These are phyloP conservation scores for Pegoplata infirma DNA, from an alignment of 2,888 invertebrate genomes.

Conservation along the genomic window DNA sequence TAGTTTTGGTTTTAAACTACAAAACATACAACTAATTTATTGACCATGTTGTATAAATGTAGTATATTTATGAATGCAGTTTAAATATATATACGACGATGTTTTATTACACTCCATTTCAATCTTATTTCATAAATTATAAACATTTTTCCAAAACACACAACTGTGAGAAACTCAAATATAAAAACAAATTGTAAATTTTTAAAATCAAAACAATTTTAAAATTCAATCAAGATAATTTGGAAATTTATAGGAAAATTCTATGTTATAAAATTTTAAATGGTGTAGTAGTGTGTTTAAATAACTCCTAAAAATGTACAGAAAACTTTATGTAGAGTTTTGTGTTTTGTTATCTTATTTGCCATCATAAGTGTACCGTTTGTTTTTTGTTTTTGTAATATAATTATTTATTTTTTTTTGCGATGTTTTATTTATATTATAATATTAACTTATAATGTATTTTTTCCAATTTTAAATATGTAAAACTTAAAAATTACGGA, in stretches of 20 bases:
- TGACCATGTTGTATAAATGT: not conserved
- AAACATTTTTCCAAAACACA: too few relatives aligned
- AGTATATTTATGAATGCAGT: not conserved
- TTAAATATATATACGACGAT: constrained; percentile 1
- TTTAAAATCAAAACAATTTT: too few relatives aligned
- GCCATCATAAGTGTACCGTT: not conserved
- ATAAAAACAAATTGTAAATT: too few relatives aligned
- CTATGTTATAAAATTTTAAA: not conserved
- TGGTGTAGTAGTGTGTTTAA: not conserved
- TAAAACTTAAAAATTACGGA: constrained; percentile 56
- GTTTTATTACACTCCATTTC: not conserved
- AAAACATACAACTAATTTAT: constrained; percentile 14
- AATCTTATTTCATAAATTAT: not conserved
- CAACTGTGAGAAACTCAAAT: not conserved
- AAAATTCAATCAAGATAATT: too few relatives aligned
- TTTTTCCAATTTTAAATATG: constrained; percentile 37
- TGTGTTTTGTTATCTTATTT: constrained; percentile 10
- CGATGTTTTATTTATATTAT: constrained; percentile 41
- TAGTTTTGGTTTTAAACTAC: not conserved
- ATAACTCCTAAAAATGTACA: not conserved
- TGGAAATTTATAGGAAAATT: not conserved
- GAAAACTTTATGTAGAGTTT: not conserved
- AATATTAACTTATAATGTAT: constrained; percentile 54
- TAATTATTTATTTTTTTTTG: constrained; percentile 34
- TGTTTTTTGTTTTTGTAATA: constrained; percentile 7